Conservation (phyloP, 2,797 vertebrate genomes). For the Darevskia nairensis region DNA sequence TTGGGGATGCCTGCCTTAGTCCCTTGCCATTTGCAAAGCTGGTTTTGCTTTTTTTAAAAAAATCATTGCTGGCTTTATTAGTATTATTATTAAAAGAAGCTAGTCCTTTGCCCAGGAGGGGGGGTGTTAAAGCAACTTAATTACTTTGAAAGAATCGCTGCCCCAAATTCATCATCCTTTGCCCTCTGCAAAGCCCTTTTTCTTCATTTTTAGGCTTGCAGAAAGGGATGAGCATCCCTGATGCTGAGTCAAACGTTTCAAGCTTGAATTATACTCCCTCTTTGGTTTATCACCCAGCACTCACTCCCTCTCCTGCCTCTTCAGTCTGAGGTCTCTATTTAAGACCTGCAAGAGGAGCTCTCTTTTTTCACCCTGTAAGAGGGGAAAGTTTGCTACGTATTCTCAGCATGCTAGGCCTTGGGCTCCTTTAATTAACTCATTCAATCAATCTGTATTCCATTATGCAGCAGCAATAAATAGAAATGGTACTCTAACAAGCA, state of each 20-base stretch:
- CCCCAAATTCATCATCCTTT: background rate
- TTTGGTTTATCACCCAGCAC: too few species aligned
- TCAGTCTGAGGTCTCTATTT: background rate
- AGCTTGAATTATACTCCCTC: background rate
- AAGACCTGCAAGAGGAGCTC: fast-evolving
- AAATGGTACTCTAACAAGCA: background rate
- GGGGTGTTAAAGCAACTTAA: background rate
- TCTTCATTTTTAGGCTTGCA: background rate
- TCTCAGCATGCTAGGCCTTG: background rate
- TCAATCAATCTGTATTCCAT: too few species aligned
- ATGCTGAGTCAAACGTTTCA: fast-evolving
- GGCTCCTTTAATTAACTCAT: too few species aligned
- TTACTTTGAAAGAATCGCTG: background rate
- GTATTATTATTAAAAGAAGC: background rate
- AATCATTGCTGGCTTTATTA: background rate
- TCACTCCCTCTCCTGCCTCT: fast-evolving
- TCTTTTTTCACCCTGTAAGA: background rate
- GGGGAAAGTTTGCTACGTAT: background rate
- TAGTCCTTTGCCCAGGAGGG: background rate
- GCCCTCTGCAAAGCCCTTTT: fast-evolving
- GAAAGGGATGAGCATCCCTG: background rate
- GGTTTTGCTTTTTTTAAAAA: background rate
- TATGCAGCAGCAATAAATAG: background rate
- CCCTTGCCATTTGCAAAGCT: background rate
- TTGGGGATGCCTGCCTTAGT: too few species aligned